Evolutionary conservation across 2,888 invertebrate species (phyloP), one percentile per base, ranked within the genome.

Genomic region (Thecocarcelia acutangulata): DNA sequence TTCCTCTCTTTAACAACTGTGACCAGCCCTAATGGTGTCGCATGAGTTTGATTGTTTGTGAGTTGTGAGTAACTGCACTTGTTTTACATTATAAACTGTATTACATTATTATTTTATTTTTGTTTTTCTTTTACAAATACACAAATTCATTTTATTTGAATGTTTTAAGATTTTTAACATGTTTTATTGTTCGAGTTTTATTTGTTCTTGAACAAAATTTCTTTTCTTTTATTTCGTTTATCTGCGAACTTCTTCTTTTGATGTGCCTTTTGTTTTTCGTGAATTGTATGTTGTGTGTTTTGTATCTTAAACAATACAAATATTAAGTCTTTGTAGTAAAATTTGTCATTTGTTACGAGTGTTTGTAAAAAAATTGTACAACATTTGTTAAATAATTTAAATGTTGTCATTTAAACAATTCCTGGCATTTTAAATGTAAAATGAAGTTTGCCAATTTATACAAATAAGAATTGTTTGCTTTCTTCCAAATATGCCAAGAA

Each of bases 141-240:
- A 68, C 24, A 63, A 73, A 63, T 68, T 77, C 63, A 61, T 77
- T 77, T 74, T 50, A 69, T 77, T 77, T 69, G 21, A 82, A 77
- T 82, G 58, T 82, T 81, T 81, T 77, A 68, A 73, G 73, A 77
- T 73, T 81, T 77, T 64, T 73, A 74, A 74, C 77, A 77, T 77
- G 77, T 81, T 82, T 78, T 70, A 82, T 77, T 82, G 63, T 82
- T 73, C 52, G 24, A 78, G 44, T 66, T 78, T 28, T 64, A 61
- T 70, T 77, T 74, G 63, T 77, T 66, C 37, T 66, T 64, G 33
- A 33, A 8, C 6, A 33, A 28, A 52, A 40, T 2, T 24, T 33
- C 33, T 11, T 37, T 64, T n/a, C 19, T 59, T 40, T 52, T 64
- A 1, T 28, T 19, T 24, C 5, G 44, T 44, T 24, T 56, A 66